Evolutionary conservation across 37 sponge, comb jelly and placozoan species (phyloP).

Genomic region (Hexactinellida sp.): DNA sequence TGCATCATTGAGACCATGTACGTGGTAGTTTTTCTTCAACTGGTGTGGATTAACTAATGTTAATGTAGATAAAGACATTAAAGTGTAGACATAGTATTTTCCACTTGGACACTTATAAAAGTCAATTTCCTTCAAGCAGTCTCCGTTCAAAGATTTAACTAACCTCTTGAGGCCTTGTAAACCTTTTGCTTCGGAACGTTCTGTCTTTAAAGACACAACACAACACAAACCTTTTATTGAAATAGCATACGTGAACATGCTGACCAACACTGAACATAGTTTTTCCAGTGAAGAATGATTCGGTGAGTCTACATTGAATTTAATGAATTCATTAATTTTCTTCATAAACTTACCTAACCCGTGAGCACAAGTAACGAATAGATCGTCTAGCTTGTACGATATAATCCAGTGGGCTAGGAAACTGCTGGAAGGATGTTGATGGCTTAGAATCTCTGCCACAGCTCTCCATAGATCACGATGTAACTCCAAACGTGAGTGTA

Average conservation of each 20-base stretch:
- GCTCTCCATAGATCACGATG: not conserved
- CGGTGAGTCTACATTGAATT: not conserved
- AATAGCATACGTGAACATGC: not conserved
- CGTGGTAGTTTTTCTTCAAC: not conserved
- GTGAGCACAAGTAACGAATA: conserved; percentile 5
- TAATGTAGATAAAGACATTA: conserved; percentile 2
- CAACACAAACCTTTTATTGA: conserved; percentile 1
- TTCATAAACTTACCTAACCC: conserved; percentile 5
- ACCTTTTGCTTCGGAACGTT: not conserved
- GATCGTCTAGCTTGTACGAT: not conserved
- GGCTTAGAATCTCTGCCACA: not conserved
- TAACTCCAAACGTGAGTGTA: not conserved
- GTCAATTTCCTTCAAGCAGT: not conserved
- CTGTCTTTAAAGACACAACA: not conserved
- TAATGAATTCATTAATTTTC: not conserved
- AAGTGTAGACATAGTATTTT: not conserved
- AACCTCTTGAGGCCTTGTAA: not conserved
- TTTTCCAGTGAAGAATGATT: not conserved
- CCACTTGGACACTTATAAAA: not conserved
- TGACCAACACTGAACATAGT: not conserved
- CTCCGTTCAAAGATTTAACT: not conserved
- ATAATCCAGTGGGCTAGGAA: conserved; percentile 11
- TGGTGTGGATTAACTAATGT: not conserved
- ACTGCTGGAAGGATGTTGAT: conserved; percentile 13
- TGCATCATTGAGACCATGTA: not conserved